Percentiles rank a stretch among this genome's conserved stretches.
phyloP scores from a whole-genome alignment of 2,797 vertebrate species.

The Numenius phaeopus region DNA sequence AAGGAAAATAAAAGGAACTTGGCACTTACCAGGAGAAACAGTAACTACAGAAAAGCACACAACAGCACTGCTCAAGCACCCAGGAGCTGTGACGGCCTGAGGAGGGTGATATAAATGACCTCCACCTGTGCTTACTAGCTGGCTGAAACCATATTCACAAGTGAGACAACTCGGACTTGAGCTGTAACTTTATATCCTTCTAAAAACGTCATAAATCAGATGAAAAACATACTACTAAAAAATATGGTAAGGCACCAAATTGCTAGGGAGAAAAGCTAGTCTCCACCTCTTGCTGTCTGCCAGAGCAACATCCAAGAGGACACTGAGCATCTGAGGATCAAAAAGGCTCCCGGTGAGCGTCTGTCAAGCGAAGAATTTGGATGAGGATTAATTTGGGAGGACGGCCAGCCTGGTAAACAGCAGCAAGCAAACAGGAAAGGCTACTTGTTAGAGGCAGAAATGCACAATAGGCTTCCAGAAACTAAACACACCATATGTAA shows the following conservation, averaged over 20 bases:
- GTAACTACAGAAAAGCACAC: not conserved
- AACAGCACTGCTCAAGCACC: not conserved
- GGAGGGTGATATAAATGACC: not conserved
- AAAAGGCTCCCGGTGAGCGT: not conserved
- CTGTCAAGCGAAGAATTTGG: not conserved
- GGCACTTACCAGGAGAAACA: not conserved
- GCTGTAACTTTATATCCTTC: not conserved
- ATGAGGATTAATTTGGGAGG: not conserved
- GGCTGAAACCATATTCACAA: not conserved
- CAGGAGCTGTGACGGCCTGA: not conserved
- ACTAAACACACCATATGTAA: not conserved
- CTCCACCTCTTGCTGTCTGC: not conserved
- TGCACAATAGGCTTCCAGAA: not conserved
- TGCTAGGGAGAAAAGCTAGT: not conserved
- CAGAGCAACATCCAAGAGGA: not conserved
- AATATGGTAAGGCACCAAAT: not conserved
- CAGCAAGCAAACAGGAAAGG: conserved; percentile 24
- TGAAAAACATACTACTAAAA: not conserved
- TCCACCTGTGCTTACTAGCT: not conserved
- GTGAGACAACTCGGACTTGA: not conserved
- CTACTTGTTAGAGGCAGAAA: conserved; percentile 1
- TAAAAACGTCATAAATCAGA: not conserved
- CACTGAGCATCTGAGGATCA: not conserved
- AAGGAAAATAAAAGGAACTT: not conserved
- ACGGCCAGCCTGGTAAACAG: not conserved